phyloP scores from a whole-genome alignment of 2,888 invertebrate species.

The Resseliella maxima region DNA sequence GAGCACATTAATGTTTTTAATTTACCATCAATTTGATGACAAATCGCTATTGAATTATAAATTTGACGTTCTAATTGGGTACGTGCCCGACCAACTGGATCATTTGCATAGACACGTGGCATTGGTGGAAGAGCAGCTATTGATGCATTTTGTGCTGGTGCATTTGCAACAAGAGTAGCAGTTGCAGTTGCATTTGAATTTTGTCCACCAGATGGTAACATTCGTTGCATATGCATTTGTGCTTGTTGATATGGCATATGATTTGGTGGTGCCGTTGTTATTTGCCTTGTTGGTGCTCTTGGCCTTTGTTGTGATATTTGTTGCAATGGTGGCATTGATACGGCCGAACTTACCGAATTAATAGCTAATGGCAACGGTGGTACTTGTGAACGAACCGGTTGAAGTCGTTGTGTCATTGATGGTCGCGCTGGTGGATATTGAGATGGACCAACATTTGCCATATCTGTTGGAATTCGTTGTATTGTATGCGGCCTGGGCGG shows the following conservation, averaged over 20 bases:
- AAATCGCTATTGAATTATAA: conserved; percentile 66
- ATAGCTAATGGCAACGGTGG: neutral
- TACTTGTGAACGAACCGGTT: neutral
- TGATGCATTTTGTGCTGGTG: conserved; percentile 22
- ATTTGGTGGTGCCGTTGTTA: neutral
- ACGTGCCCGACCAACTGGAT: conserved; percentile 64
- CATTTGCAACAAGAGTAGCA: neutral
- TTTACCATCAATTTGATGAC: conserved; percentile 66
- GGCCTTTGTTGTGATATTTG: neutral
- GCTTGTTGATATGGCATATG: neutral
- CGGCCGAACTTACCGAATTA: neutral
- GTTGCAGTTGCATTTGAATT: conserved; percentile 56
- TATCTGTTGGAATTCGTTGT: too few relatives aligned
- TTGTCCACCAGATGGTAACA: neutral
- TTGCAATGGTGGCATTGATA: conserved; percentile 57
- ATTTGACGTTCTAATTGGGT: conserved; percentile 66
- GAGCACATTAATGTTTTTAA: conserved; percentile 67
- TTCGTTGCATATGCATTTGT: conserved; percentile 12
- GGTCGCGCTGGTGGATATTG: neutral
- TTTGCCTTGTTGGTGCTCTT: neutral
- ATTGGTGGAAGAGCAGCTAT: neutral
- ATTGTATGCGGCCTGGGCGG: too few relatives aligned
- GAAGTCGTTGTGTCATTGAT: neutral
- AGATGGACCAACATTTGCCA: neutral
- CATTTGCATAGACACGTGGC: conserved; percentile 62